phyloP scores from a whole-genome alignment of 2,888 invertebrate genomes.

The Tipula vernalis region DNA sequence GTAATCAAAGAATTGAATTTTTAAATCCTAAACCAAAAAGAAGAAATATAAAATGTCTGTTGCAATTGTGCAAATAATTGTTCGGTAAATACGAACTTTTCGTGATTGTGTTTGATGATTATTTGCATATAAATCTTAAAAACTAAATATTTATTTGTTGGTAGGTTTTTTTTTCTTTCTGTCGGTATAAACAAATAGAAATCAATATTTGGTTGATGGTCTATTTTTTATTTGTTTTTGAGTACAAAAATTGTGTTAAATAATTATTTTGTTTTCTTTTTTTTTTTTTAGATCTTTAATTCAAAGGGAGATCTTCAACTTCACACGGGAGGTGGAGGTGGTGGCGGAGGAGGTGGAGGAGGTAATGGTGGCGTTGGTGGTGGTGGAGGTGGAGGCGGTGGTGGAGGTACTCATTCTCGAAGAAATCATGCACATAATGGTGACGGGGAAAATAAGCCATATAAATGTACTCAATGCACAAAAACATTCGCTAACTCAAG shows the following conservation, averaged over 20 bases:
- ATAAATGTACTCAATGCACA: conserved; percentile 98
- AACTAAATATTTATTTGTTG: not conserved
- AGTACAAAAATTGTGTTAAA: not conserved
- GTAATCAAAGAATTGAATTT: not conserved
- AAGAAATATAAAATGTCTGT: not conserved
- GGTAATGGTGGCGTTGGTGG: conserved; percentile 21
- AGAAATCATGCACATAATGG: conserved; percentile 35
- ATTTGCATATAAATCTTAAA: not conserved
- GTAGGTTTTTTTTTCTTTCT: not conserved
- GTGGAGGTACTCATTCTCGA: conserved; percentile 10
- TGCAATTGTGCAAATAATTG: not conserved
- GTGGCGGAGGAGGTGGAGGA: conserved; percentile 23
- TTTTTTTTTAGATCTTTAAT: conserved; percentile 79
- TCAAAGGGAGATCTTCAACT: conserved; percentile 95
- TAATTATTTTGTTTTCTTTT: conserved; percentile 19
- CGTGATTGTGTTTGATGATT: not conserved
- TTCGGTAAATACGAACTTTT: not conserved
- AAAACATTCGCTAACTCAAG: conserved; percentile 99
- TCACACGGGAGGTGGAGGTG: conserved; percentile 60
- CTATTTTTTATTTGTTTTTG: not conserved
- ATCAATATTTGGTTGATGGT: conserved; percentile 4
- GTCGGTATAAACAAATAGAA: not conserved
- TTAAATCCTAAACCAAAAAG: not conserved
- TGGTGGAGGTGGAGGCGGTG: conserved; percentile 21
- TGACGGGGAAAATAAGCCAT: conserved; percentile 97